These are phyloP conservation scores for Macrosoma leucophasiata DNA, from an alignment of 2,888 invertebrate species.

Conservation along the genomic window DNA sequence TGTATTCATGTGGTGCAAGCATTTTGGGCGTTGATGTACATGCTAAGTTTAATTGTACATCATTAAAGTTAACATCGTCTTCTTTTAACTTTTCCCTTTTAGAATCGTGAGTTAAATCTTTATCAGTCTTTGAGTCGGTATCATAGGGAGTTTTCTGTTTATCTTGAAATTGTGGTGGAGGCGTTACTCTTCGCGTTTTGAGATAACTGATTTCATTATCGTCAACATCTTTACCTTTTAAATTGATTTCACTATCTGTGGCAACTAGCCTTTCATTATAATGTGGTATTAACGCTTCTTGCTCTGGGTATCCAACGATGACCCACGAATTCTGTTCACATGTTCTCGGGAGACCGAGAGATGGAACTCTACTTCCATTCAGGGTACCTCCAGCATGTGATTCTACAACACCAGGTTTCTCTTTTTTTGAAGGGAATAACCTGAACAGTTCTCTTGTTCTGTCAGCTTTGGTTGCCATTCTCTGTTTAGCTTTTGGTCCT, in stretches of 20 bases:
- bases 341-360: constrained; percentile 57
- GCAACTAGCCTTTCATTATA: constrained; percentile 60
- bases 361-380: constrained; percentile 60
- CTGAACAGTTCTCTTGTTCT: constrained; percentile 56
- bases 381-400: constrained; percentile 54
- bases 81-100: constrained; percentile 70
- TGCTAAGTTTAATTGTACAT: constrained; percentile 59
- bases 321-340: constrained; percentile 62
- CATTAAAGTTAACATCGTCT: constrained; percentile 52
- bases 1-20: constrained; percentile 59
- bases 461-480: constrained; percentile 48
- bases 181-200: constrained; percentile 52
- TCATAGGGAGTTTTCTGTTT: constrained; percentile 52
- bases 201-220: constrained; percentile 36
- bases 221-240: constrained; percentile 37
- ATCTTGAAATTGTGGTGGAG: constrained; percentile 68
- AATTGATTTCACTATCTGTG: constrained; percentile 40
- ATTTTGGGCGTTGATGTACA: constrained; percentile 71
- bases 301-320: constrained; percentile 56
- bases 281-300: constrained; percentile 59
- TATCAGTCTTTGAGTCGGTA: constrained; percentile 47
- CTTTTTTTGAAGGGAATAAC: constrained; percentile 57
- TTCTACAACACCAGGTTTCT: constrained; percentile 47
- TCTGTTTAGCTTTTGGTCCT: constrained; percentile 65
- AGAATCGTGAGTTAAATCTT: constrained; percentile 56